Evolutionary conservation across 2,113 vertebrate species (phyloP).

Genomic region (Perccottus glenii): DNA sequence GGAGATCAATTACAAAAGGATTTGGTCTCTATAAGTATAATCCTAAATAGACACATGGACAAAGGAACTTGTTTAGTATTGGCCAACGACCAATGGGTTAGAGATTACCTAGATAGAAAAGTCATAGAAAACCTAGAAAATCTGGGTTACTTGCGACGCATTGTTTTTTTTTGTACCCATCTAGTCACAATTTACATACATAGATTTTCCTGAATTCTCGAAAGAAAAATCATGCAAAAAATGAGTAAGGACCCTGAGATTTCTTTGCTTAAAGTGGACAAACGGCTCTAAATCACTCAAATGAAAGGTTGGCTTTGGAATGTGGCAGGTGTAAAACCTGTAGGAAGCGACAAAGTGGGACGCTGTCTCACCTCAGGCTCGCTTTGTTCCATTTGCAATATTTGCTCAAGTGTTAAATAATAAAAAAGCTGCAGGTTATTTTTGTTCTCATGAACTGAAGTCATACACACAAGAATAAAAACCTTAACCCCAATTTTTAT

Average conservation of each 20-base stretch:
- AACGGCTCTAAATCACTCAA: not conserved
- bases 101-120: too few relatives aligned
- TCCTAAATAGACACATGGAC: too few relatives aligned
- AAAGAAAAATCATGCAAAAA: too few relatives aligned
- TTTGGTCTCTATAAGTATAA: not conserved
- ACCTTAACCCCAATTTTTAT: too few relatives aligned
- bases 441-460: not conserved
- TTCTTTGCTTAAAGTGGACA: not conserved
- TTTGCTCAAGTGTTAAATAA: not conserved
- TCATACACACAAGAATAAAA: too few relatives aligned
- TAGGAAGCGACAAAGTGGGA: conserved; percentile 35
- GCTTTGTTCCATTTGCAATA: not conserved
- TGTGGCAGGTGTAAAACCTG: conserved; percentile 39
- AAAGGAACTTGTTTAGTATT: not conserved
- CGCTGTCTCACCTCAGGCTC: conserved; percentile 30
- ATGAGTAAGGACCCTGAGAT: too few relatives aligned
- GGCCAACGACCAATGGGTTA: conserved; percentile 8
- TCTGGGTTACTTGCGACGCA: too few relatives aligned
- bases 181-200: too few relatives aligned
- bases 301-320: conserved; percentile 19
- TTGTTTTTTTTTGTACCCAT: too few relatives aligned
- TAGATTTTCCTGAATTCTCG: too few relatives aligned
- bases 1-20: not conserved
- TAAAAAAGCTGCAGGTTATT: too few relatives aligned
- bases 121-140: too few relatives aligned